Percentiles rank a stretch among this genome's conserved stretches.
phyloP scores from a whole-genome alignment of 2,797 vertebrate species.

The Micropoecilia bifurca region DNA sequence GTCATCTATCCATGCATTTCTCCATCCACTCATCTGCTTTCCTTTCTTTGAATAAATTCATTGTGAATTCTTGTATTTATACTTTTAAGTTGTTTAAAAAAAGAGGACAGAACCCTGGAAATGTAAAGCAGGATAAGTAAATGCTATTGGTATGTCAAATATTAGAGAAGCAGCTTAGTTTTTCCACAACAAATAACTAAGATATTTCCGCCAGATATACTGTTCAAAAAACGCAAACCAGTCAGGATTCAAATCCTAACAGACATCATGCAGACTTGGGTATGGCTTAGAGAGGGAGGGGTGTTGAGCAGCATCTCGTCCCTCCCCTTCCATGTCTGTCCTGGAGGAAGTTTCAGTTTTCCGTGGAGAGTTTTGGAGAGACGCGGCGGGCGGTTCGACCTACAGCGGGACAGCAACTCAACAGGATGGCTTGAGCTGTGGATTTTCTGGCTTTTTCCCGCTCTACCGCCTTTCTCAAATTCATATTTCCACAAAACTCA shows the following conservation, averaged over 20 bases:
- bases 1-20: not conserved
- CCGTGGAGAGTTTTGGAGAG: constrained; percentile 21
- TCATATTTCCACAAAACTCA: constrained; percentile 1
- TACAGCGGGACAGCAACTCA: constrained; percentile 6
- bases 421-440: constrained; percentile 47
- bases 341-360: constrained; percentile 72
- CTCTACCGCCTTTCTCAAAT: not conserved
- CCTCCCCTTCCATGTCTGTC: constrained; percentile 27
- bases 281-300: constrained; percentile 27
- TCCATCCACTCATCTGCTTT: not conserved
- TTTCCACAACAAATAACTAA: not conserved
- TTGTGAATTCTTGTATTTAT: not conserved
- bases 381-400: constrained; percentile 24
- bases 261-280: constrained; percentile 30
- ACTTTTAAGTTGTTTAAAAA: not conserved
- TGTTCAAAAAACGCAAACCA: not conserved
- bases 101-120: not conserved
- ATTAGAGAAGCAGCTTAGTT: not conserved
- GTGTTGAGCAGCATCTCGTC: constrained; percentile 35
- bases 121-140: not conserved
- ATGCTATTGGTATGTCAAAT: not conserved
- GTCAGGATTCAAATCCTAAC: constrained; percentile 46
- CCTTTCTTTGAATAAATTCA: not conserved
- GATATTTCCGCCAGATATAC: not conserved
- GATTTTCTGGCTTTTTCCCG: not conserved